Conservation (phyloP, 1,140 invertebrate species). For the Brachionus rotundiformis region DNA sequence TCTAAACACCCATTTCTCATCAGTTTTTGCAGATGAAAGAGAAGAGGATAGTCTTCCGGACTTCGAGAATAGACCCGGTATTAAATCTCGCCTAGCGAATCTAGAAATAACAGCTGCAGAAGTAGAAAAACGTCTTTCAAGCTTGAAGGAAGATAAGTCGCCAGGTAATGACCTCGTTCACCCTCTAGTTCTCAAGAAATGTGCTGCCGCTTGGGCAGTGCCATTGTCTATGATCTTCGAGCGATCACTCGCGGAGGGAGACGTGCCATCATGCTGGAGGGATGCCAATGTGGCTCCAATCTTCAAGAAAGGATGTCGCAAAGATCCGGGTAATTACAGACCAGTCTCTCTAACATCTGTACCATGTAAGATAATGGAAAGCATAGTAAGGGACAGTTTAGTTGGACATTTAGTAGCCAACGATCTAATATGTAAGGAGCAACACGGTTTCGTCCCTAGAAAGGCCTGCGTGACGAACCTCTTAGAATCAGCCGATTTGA, state of each 20-base stretch:
- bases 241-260: background rate
- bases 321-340: background rate
- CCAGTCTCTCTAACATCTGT: background rate
- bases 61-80: too few relatives aligned
- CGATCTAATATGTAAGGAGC: too few relatives aligned
- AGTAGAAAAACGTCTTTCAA: background rate
- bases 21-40: too few relatives aligned
- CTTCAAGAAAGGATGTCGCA: background rate
- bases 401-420: too few relatives aligned
- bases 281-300: conserved; percentile 4
- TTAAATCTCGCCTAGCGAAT: background rate
- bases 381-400: too few relatives aligned
- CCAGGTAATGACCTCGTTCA: background rate
- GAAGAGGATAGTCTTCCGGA: too few relatives aligned
- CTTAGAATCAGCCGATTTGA: background rate
- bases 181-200: background rate
- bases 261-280: background rate
- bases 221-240: too few relatives aligned
- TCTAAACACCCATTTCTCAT: background rate
- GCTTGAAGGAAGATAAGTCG: conserved; percentile 1
- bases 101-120: background rate
- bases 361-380: background rate
- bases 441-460: too few relatives aligned
- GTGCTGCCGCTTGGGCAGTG: too few relatives aligned
- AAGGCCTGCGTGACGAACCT: too few relatives aligned